A percentile compares a stretch with the other conserved stretches of the same genome.
Conservation (phyloP, 1,140 invertebrate genomes). For the Brachionus asplanchnoidis region DNA sequence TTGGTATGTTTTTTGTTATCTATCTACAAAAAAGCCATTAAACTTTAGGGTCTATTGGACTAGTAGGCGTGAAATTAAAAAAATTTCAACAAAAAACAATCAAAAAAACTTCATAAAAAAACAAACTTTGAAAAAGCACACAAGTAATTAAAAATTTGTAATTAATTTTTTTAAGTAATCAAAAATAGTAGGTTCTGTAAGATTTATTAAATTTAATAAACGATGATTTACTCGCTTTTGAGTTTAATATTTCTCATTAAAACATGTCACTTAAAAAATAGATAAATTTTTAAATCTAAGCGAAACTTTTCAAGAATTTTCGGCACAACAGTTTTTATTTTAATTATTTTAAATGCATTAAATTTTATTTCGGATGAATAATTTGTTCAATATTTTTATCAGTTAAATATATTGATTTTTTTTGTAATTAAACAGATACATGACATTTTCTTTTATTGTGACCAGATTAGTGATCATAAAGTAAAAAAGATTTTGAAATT, state of each 20-base stretch:
- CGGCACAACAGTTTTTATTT: background rate
- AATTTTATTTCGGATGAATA: background rate
- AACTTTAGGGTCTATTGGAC: background rate
- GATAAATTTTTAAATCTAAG: background rate
- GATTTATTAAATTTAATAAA: background rate
- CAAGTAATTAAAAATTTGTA: background rate
- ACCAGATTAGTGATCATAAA: background rate
- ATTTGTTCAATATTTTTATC: background rate
- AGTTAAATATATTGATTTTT: background rate
- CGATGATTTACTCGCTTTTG: background rate
- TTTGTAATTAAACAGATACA: background rate
- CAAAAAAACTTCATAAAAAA: background rate
- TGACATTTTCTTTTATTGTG: background rate
- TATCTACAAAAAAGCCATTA: background rate
- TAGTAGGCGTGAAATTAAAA: conserved; percentile 12
- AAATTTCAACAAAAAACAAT: background rate
- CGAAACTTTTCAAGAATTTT: too few relatives aligned
- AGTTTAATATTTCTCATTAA: background rate
- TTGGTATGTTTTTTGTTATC: background rate
- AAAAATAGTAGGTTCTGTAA: background rate
- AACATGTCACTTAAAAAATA: background rate
- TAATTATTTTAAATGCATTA: background rate
- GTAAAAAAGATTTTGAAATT: background rate
- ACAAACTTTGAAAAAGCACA: background rate
- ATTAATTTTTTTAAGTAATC: background rate